phyloP scores from a whole-genome alignment of 1,140 invertebrate species.

The Pogonomyrmex californicus region DNA sequence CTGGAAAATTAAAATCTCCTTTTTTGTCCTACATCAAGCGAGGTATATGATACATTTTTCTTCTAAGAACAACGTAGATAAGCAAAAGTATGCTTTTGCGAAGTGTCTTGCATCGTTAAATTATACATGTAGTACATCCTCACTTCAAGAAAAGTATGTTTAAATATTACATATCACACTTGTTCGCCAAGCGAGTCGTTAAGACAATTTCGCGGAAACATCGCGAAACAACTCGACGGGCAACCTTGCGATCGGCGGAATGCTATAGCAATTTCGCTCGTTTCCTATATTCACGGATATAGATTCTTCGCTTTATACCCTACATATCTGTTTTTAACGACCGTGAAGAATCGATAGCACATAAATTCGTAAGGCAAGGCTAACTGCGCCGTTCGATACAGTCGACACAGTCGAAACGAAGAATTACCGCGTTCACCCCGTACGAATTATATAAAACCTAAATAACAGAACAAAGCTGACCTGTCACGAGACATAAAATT shows the following conservation, averaged over 20 bases:
- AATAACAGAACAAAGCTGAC: neutral
- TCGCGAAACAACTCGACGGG: neutral
- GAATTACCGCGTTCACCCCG: constrained; percentile 3
- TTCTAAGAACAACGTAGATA: neutral
- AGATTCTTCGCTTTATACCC: constrained; percentile 69
- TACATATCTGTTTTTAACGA: constrained; percentile 71
- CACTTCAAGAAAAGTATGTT: neutral
- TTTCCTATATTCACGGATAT: constrained; percentile 42
- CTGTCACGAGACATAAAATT: too few species aligned
- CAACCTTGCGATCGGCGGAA: constrained; percentile 39
- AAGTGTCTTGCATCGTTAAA: neutral
- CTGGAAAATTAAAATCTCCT: too few species aligned
- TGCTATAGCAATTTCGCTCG: constrained; percentile 36
- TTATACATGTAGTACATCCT: neutral
- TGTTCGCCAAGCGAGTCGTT: constrained; percentile 14
- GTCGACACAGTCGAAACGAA: constrained; percentile 26
- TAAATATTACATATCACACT: constrained; percentile 35
- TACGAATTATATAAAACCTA: constrained; percentile 8
- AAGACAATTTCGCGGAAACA: constrained; percentile 23
- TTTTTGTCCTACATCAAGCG: neutral
- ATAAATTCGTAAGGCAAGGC: constrained; percentile 73
- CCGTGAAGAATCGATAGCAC: constrained; percentile 73
- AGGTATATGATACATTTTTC: neutral
- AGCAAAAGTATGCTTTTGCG: neutral
- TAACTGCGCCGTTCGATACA: constrained; percentile 70